Base-by-base conservation (phyloP, 2,797 vertebrate species). In the Psittacula echo region DNA sequence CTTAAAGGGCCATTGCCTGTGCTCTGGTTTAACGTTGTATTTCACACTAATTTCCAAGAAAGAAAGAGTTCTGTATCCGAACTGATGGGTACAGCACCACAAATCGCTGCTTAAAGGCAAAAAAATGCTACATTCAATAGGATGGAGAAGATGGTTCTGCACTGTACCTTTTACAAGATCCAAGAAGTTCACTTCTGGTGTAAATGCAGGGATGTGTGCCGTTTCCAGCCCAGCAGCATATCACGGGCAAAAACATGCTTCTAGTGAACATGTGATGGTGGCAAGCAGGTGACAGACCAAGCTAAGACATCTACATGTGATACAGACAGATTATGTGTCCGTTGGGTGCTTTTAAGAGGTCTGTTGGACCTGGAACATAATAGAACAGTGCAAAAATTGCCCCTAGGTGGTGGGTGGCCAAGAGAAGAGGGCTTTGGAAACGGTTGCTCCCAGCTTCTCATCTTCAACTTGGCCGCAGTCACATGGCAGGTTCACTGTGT, bases 1-100 rank as follows among this genome's bases (percentile, higher is more conserved):
- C 89, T 96, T 97, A 97, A 95, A 97, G 95, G 95, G 93, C 87
- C 92, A 92, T 60, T 91, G 92, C 94, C 87, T 27, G 32, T 26
- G 56, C 64, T 77, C 47, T 41, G 68, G n/a, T 82, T 89, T 79
- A 74, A 37, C 0, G 0, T 29, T 47, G 50, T 32, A 9, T 66
- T 93, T 47, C 68, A 65, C 78, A 64, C 81, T 24, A 19, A 11
- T 64, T 90, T 87, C 76, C 90, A 87, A 56, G 54, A 37, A 87
- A 61, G 67, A n/a, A 83, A 29, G 16, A 80, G 61, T 22, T 91
- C 77, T 54, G 51, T 30, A 22, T 53, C 42, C 14, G 13, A 37
- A 0, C 0, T 5, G 58, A 78, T 26, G 68, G 54, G 32, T 61
- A 19, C 26, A 47, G 23, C 58, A 37, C 56, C 81, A 53, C 51